Percentiles rank a stretch among this genome's conserved stretches.
These are phyloP conservation scores for Drosophila sucinea DNA, from an alignment of 1,140 invertebrate species.

Conservation along the genomic window DNA sequence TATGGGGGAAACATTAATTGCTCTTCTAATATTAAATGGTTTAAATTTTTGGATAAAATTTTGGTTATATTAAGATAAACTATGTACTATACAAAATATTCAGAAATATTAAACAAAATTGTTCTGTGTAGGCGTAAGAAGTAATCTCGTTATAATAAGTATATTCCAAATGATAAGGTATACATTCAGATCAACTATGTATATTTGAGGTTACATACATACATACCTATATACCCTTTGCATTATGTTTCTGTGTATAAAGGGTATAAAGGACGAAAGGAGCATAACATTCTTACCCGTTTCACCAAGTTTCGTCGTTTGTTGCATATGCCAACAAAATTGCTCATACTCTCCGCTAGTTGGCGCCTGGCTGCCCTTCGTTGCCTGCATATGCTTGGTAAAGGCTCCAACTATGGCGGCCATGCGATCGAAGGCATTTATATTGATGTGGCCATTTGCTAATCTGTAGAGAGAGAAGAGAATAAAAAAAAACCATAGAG, in stretches of 20 bases:
- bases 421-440: conserved; percentile 81
- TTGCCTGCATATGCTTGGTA: conserved; percentile 76
- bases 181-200: no score
- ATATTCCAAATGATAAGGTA: no score
- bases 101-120: no score
- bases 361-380: conserved; percentile 56
- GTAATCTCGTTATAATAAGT: no score
- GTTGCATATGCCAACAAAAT: conserved; percentile 77
- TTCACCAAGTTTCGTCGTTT: conserved; percentile 70
- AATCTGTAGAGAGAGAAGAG: conserved; percentile 47
- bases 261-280: not conserved
- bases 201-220: not conserved
- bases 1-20: no score
- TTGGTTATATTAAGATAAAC: no score
- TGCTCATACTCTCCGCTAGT: conserved; percentile 72
- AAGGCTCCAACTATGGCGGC: conserved; percentile 82
- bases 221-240: not conserved
- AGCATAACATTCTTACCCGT: conserved; percentile 55
- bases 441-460: conserved; percentile 82
- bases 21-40: no score
- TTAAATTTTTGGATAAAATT: no score
- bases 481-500: conserved; percentile 13
- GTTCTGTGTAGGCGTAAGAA: no score
- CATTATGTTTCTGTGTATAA: not conserved
- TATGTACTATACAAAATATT: no score